phyloP scores from a whole-genome alignment of 1,140 invertebrate species.

The Gryon sp. region DNA sequence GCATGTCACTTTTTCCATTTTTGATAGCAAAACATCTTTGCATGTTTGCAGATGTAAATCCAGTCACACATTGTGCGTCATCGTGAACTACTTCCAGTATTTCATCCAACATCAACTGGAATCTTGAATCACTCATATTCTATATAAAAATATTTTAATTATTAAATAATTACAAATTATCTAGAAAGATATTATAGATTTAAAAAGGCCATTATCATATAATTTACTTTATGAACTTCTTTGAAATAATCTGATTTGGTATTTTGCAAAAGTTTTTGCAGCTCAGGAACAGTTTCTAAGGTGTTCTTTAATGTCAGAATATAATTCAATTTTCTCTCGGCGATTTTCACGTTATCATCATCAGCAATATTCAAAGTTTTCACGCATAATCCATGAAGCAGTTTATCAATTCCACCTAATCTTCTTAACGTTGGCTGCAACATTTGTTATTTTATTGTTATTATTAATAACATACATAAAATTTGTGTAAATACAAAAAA shows the following conservation, averaged over 20 bases:
- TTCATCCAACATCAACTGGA: conserved; percentile 82
- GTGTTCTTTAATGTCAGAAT: conserved; percentile 88
- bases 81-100: conserved; percentile 86
- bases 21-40: conserved; percentile 93
- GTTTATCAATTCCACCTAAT: conserved; percentile 83
- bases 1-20: conserved; percentile 84
- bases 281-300: conserved; percentile 85
- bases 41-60: conserved; percentile 83
- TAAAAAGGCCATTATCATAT: conserved; percentile 10
- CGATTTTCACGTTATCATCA: conserved; percentile 81
- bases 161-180: background rate
- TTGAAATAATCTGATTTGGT: conserved; percentile 82
- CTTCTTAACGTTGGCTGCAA: conserved; percentile 79
- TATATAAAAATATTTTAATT: conserved; percentile 50
- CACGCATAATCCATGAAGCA: conserved; percentile 78
- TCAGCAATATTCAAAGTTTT: conserved; percentile 81
- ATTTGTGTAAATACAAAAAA: conserved; percentile 3
- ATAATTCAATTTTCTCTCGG: conserved; percentile 89
- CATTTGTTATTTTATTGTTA: conserved; percentile 7
- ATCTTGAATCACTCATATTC: conserved; percentile 78
- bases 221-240: conserved; percentile 82
- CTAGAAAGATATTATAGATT: too few relatives aligned
- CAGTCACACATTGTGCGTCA: conserved; percentile 85
- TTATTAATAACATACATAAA: too few relatives aligned
- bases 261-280: conserved; percentile 82